These are phyloP conservation scores for Neotoxoptera formosana DNA, from an alignment of 1,140 invertebrate genomes.

Conservation along the genomic window DNA sequence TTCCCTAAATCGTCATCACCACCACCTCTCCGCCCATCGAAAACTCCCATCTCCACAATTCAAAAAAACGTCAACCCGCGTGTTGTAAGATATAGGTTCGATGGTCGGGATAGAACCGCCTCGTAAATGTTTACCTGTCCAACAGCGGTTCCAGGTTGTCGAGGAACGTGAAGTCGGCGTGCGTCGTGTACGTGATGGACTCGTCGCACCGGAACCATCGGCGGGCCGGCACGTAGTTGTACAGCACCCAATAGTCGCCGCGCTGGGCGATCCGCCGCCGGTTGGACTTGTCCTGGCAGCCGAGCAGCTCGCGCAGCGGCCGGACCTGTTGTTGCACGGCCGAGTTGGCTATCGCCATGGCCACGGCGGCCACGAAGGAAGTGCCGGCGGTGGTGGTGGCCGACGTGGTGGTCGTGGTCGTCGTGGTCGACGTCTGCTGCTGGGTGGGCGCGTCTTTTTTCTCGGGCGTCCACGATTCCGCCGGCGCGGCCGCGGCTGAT, in stretches of 20 bases:
- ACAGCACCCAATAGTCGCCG: slow-evolving; percentile 88
- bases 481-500: neutral
- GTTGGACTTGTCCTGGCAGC: slow-evolving; percentile 73
- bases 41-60: no score
- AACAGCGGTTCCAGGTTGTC: slow-evolving; percentile 86
- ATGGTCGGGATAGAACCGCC: no score
- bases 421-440: slow-evolving; percentile 7
- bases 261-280: slow-evolving; percentile 75
- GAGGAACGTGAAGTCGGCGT: slow-evolving; percentile 89
- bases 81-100: no score
- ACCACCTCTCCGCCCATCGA: no score
- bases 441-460: slow-evolving; percentile 1
- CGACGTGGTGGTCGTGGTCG: slow-evolving; percentile 35
- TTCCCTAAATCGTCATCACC: no score
- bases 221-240: slow-evolving; percentile 78
- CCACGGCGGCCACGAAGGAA: slow-evolving; percentile 62
- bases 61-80: no score
- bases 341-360: slow-evolving; percentile 62
- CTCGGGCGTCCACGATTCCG: slow-evolving; percentile 42
- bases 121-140: slow-evolving; percentile 65
- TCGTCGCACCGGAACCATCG: slow-evolving; percentile 74
- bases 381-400: slow-evolving; percentile 38
- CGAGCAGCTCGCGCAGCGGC: slow-evolving; percentile 66
- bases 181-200: slow-evolving; percentile 89
- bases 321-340: slow-evolving; percentile 61